Conservation (phyloP, 1,140 invertebrate genomes). For the Drosophila varians region DNA sequence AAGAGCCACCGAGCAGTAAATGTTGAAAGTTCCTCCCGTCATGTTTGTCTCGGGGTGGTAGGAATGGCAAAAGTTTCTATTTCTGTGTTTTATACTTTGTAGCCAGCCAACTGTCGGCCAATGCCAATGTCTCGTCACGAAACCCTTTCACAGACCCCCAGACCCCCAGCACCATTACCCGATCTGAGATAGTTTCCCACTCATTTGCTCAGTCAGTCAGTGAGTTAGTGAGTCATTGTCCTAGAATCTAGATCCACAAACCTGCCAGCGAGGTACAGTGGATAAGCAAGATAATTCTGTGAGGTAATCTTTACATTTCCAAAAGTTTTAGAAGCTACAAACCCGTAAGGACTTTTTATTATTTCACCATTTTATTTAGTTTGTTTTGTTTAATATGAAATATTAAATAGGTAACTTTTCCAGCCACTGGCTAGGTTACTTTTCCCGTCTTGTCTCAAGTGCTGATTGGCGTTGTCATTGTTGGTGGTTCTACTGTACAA, state of each 20-base stretch:
- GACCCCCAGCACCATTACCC: not conserved
- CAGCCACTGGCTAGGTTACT: not conserved
- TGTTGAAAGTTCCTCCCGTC: conserved; percentile 56
- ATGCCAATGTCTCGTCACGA: conserved; percentile 43
- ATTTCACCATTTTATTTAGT: not conserved
- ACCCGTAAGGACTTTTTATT: not conserved
- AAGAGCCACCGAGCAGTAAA: conserved; percentile 48
- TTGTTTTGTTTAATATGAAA: not conserved
- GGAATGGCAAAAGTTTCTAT: conserved; percentile 54
- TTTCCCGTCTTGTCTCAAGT: conserved; percentile 25
- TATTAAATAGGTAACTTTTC: not conserved
- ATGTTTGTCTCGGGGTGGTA: conserved; percentile 31
- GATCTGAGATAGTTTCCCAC: conserved; percentile 16
- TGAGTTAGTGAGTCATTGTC: conserved; percentile 19
- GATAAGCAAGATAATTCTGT: not conserved
- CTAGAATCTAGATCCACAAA: conserved; percentile 26
- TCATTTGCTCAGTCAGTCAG: conserved; percentile 44
- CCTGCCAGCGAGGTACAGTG: conserved; percentile 23
- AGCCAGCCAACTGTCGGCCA: conserved; percentile 45
- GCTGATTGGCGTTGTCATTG: conserved; percentile 53
- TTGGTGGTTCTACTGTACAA: conserved; percentile 5
- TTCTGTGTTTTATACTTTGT: conserved; percentile 40
- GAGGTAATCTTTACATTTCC: not conserved
- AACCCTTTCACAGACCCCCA: conserved; percentile 1
- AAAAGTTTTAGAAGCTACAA: no score